Evolutionary conservation across 2,797 vertebrate genomes (phyloP).

Genomic region (Gymnothorax reevesii): DNA sequence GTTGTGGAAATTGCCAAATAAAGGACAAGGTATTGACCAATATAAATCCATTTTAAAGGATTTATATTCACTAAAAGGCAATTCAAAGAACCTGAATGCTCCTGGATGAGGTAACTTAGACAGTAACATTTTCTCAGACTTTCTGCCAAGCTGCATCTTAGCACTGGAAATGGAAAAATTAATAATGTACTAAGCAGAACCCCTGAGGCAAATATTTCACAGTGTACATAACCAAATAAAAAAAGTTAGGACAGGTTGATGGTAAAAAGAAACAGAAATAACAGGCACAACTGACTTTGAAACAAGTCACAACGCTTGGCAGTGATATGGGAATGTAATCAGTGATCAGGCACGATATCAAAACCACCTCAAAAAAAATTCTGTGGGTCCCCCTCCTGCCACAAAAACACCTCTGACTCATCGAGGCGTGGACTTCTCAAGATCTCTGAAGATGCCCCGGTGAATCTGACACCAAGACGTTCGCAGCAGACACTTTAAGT

Average conservation of each 20-base stretch:
- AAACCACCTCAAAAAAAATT: no score
- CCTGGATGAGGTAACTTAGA: not conserved
- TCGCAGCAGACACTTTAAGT: no score
- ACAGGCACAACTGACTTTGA: not conserved
- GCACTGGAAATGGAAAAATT: not conserved
- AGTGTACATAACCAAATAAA: not conserved
- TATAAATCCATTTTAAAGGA: not conserved
- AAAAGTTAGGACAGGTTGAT: no score
- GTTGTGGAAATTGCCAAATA: not conserved
- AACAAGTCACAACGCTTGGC: not conserved
- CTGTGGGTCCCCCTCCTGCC: no score
- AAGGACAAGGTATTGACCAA: not conserved
- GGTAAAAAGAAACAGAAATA: not conserved
- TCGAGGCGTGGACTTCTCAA: no score
- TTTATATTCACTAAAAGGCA: not conserved
- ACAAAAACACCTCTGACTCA: no score
- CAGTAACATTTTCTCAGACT: not conserved
- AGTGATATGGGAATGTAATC: no score
- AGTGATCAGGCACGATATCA: no score
- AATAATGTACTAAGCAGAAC: not conserved
- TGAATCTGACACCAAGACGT: no score
- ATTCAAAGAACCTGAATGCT: not conserved
- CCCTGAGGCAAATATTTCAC: not conserved
- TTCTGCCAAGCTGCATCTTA: not conserved
- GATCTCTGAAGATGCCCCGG: no score